phyloP scores from a whole-genome alignment of 1,140 invertebrate species.

The Drosophila novamexicana region DNA sequence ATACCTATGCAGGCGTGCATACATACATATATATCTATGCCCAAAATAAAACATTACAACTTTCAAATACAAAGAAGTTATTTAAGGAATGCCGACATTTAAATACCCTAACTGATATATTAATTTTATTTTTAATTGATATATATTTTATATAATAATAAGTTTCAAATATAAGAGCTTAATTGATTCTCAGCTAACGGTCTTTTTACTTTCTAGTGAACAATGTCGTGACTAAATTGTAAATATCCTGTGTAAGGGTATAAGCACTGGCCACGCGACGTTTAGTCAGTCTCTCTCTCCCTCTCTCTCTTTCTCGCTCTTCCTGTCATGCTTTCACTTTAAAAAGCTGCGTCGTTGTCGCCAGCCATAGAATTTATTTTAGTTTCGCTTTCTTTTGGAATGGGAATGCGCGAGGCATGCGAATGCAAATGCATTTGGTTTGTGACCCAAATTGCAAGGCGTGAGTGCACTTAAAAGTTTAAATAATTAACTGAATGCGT shows the following conservation, averaged over 20 bases:
- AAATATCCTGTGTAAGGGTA: neutral
- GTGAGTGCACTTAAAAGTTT: conserved; percentile 25
- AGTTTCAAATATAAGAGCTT: too few relatives aligned
- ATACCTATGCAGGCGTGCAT: conserved; percentile 4
- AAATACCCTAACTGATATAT: neutral
- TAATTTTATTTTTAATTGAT: too few relatives aligned
- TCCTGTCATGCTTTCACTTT: conserved; percentile 1
- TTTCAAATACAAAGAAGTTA: conserved; percentile 36
- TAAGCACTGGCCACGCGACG: conserved; percentile 36
- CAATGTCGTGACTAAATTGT: neutral
- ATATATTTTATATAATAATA: neutral
- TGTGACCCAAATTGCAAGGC: conserved; percentile 44
- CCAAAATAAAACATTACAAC: conserved; percentile 76
- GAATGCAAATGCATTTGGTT: conserved; percentile 20
- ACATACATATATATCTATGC: conserved; percentile 37
- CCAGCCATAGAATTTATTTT: conserved; percentile 41
- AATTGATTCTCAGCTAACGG: too few relatives aligned
- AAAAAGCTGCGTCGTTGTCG: conserved; percentile 10
- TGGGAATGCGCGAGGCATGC: conserved; percentile 3
- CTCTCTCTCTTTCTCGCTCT: neutral
- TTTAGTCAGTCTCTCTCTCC: conserved; percentile 5
- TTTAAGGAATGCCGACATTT: neutral
- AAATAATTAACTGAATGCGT: conserved; percentile 29
- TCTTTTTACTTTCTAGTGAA: neutral
- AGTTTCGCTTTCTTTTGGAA: conserved; percentile 31